Base-by-base conservation (phyloP, 2,113 vertebrate species). In the Paedocypris sp. region DNA sequence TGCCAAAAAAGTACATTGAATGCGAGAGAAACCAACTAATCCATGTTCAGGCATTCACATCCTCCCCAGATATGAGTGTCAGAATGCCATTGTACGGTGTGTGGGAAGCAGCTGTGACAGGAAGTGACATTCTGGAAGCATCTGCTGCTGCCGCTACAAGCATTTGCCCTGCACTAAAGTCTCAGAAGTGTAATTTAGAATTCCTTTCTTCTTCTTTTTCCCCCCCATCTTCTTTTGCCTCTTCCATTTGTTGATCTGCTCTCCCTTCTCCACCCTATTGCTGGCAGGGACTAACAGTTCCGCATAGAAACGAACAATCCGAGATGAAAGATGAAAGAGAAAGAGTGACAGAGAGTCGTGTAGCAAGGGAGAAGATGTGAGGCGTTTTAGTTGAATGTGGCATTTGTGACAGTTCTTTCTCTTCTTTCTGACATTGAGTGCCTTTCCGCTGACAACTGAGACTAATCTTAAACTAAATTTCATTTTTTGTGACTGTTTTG, bases 31-130 rank as follows among this genome's bases (percentile, higher is more conserved):
- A 25, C n/a, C 19, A 29, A 1, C 15, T 42, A 18, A 41, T 56
- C 36, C 11, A 19, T 19, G 8, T 15, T 18, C 16, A 39, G 22
- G 20, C 22, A 52, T 38, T 53, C 20, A 25, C 19, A 56, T 10
- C 10, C 10, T 41, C 5, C 28, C 52, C 36, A 28, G 52, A 42
- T 6, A 9, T 42, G 15, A 56, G 11, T 56, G 52, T 56, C 52
- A 28, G 20, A 56, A 42, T 42, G 52, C 15, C 52, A n/a, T 7
- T 19, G 25, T 28, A 56, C 13, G 41, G 15, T n/a, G 13, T 19
- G 36, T 41, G 29, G 36, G 41, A 29, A 39, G 12, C 52, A 56
- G 23, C 36, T 56, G 23, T 54, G 52, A 41, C 52, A 56, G 52
- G 52, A 56, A 41, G 36, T 20, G 52, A 29, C 52, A 41, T 29